Conservation (phyloP, 2,797 vertebrate species). For the Allobates femoralis region DNA sequence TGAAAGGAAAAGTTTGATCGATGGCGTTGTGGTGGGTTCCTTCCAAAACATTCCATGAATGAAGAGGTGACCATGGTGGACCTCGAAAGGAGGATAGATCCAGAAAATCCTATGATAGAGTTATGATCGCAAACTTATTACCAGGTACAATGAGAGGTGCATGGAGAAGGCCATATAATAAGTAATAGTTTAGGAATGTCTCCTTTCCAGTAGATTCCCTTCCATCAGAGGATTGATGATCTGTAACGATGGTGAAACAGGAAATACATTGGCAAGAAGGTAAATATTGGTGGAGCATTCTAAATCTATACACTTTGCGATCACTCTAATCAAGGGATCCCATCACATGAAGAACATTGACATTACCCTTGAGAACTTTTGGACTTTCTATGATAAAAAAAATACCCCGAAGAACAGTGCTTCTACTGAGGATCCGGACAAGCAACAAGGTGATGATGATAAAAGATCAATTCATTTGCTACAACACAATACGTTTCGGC, state of each 20-base stretch:
- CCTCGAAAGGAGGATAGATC: constrained; percentile 35
- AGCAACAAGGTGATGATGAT: too few relatives aligned
- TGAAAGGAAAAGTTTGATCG: constrained; percentile 60
- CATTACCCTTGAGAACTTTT: not conserved
- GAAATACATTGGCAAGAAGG: constrained; percentile 28
- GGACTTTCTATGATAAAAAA: too few relatives aligned
- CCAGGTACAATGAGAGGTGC: not conserved
- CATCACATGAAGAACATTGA: not conserved
- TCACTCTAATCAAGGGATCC: not conserved
- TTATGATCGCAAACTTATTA: not conserved
- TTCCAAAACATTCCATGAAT: constrained; percentile 80
- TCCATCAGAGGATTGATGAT: constrained; percentile 43
- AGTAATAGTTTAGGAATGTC: constrained; percentile 61
- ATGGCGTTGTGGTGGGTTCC: constrained; percentile 42
- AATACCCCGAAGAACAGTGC: too few relatives aligned
- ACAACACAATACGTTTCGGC: too few relatives aligned
- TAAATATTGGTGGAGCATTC: not conserved
- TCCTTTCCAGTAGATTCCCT: constrained; percentile 10
- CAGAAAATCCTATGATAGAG: constrained; percentile 33
- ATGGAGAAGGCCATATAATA: not conserved
- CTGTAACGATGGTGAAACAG: constrained; percentile 55
- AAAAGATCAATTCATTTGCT: too few relatives aligned
- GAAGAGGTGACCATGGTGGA: constrained; percentile 74
- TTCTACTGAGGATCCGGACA: too few relatives aligned
- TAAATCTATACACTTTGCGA: not conserved